These are phyloP conservation scores for Drosophila meridionalis DNA, from an alignment of 2,888 invertebrate genomes.

Conservation along the genomic window DNA sequence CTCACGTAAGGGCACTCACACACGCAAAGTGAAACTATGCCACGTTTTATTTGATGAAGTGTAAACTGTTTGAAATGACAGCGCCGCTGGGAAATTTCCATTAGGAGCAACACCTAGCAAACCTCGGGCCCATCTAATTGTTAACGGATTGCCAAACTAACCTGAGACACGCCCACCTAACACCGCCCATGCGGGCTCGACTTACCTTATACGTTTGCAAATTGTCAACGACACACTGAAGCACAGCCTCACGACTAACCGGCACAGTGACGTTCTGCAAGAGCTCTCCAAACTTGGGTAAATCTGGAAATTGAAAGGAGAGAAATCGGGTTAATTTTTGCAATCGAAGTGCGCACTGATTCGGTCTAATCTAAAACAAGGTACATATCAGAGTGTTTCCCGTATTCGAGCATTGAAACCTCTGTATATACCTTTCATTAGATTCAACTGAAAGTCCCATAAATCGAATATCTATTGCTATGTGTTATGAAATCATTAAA, in stretches of 20 bases:
- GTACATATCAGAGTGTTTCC: conserved; percentile 65
- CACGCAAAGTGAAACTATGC: conserved; percentile 33
- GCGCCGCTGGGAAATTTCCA: conserved; percentile 33
- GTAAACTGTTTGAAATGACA: conserved; percentile 68
- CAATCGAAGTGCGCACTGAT: not conserved
- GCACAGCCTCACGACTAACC: conserved; percentile 88
- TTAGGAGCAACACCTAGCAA: conserved; percentile 28
- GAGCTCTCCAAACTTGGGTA: conserved; percentile 88
- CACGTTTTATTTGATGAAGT: conserved; percentile 74
- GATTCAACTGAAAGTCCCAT: conserved; percentile 39
- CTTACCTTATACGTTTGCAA: conserved; percentile 89
- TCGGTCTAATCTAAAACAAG: conserved; percentile 60
- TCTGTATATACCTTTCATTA: conserved; percentile 66
- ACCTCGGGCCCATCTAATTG: conserved; percentile 41
- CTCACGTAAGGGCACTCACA: not conserved
- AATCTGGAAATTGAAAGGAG: conserved; percentile 85
- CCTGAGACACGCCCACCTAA: conserved; percentile 3
- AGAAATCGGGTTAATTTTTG: not conserved
- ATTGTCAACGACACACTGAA: conserved; percentile 89
- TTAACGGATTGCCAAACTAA: conserved; percentile 26
- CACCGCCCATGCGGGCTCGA: not conserved
- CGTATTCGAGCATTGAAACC: conserved; percentile 43
- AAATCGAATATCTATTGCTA: not conserved
- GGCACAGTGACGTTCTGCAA: conserved; percentile 89
- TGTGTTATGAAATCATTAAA: conserved; percentile 8